These are phyloP conservation scores for Sesia bembeciformis DNA, from an alignment of 2,888 invertebrate species.

Conservation along the genomic window DNA sequence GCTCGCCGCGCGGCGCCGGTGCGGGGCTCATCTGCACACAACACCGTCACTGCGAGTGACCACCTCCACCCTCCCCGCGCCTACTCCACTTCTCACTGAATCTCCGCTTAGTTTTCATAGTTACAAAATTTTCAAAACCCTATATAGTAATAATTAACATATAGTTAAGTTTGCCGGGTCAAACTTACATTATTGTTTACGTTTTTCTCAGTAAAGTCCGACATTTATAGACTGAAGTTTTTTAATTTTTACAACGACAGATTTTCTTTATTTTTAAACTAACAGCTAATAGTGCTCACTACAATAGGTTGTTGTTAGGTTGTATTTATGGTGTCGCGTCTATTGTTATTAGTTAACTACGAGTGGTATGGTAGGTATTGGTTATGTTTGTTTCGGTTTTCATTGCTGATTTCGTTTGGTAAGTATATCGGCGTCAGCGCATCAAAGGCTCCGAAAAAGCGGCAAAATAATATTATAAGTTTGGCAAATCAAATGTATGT, in stretches of 20 bases:
- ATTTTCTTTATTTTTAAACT: too few relatives aligned
- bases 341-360: neutral
- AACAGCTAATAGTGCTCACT: neutral
- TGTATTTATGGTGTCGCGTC: neutral
- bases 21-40: conserved; percentile 72
- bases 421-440: conserved; percentile 36
- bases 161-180: too few relatives aligned
- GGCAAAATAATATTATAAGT: conserved; percentile 58
- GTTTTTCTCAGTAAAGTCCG: too few relatives aligned
- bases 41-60: conserved; percentile 42
- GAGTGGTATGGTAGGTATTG: neutral
- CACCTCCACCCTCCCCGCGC: conserved; percentile 49
- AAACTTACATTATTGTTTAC: too few relatives aligned
- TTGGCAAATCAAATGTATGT: conserved; percentile 55
- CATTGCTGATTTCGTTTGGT: neutral
- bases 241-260: too few relatives aligned
- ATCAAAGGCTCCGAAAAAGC: conserved; percentile 55
- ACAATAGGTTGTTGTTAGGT: neutral
- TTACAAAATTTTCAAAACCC: too few relatives aligned
- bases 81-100: conserved; percentile 68
- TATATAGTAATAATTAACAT: too few relatives aligned
- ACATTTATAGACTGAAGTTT: too few relatives aligned
- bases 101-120: conserved; percentile 44
- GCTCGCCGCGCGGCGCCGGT: conserved; percentile 64
- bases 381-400: neutral